Base-by-base conservation (phyloP, 2,888 invertebrate genomes). In the Periphyllus acericola region DNA sequence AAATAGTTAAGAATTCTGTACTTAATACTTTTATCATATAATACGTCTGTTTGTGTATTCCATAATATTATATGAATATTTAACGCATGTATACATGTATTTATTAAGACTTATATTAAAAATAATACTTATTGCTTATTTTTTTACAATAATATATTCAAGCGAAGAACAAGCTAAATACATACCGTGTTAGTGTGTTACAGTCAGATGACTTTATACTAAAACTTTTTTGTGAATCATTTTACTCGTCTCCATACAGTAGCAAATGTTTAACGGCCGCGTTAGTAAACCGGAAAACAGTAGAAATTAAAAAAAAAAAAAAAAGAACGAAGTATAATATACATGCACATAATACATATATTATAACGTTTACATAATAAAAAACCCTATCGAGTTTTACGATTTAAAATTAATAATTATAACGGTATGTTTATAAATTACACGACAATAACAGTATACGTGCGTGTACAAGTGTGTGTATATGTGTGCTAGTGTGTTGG, bases 381-480 rank as follows among this genome's bases (percentile, higher is more conserved):
- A 78, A 60, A 80, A n/a, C 34, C n/a, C 71, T 46, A 79, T 79
- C 19, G n/a, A 71, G 71, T 85, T 85, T 71, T 71, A 86, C 71
- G 71, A 79, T 79, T 79, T 72, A 52, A 86, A 86, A 86, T 79
- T 79, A 86, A 71, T 86, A 86, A 86, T 71, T 55, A 86, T 66
- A 66, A 85, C 55, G 75, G 78, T 76, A 46, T 19, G 66, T 66
- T 68, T 84, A 82, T 19, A 55, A 36, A 75, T 75, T 36, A 75
- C 83, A 75, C 60, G 83, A 34, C 34, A 34, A 71, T 82, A 46
- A 71, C 52, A 34, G 40, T 71, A 74, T 68, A n/a, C n/a, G 19
- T 46, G 29, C 3, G 40, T 19, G 4, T 76, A n/a, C 40, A n/a
- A 34, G 66, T 40, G 19, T 78, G 21, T 72, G 8, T 75, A 55